Base-by-base conservation (phyloP, 2,888 invertebrate species). In the Drosophila subsilvestris region DNA sequence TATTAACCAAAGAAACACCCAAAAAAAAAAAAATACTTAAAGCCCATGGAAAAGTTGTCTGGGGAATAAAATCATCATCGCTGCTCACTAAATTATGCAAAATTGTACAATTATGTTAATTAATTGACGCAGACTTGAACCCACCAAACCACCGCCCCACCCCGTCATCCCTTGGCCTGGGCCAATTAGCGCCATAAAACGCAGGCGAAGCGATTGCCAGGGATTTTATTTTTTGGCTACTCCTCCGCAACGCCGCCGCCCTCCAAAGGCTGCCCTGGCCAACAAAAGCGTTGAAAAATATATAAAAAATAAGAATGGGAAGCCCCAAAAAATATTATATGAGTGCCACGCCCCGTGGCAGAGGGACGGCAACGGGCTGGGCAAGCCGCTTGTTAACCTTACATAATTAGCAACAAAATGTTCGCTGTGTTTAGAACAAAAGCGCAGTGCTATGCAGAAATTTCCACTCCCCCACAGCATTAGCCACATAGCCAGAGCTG, bases 81-180 rank as follows among this genome's bases (percentile, higher is more conserved):
- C 75, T 47, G 49, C 66, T 49, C 53, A 59, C 72, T 78, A 76
- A 88, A 74, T 84, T 85, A 85, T 85, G 81, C 81, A 88, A 88
- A 85, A 88, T 84, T 83, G 75, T 84, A 84, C 88, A 85, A 85
- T 85, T 88, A 85, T 85, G 85, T 84, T 80, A 85, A 85, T 85
- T 88, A 85, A 85, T 85, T 85, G 88, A 84, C 72, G 87, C 61
- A 65, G 71, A 50, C 50, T 37, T 37, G 37, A 37, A 37, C 45
- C 20, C 55, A 45, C 60, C 51, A 22, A 59, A 25, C 44, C 44
- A 29, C 59, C 62, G n/a, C 27, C 45, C 47, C 3, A n/a, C 18
- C 27, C 48, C 47, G n/a, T n/a, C n/a, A n/a, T n/a, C n/a, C n/a
- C 20, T 62, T 43, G 49, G 81, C 47, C 32, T 51, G 43, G 53